Evolutionary conservation across 2,888 invertebrate genomes (phyloP).

Genomic region (Rhagium mordax): DNA sequence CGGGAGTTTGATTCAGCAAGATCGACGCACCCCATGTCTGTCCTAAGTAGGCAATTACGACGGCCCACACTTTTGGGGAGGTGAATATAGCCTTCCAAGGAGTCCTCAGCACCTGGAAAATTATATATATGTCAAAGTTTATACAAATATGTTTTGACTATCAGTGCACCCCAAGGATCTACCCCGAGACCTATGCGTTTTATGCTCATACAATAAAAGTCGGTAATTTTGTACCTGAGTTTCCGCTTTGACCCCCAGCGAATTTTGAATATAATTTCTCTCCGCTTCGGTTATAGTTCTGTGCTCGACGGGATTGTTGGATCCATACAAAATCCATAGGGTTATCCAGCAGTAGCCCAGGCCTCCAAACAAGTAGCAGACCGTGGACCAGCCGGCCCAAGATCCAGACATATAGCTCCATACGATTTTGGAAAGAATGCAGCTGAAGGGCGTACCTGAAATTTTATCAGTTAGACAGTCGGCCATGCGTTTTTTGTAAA

Average conservation of each 20-base stretch:
- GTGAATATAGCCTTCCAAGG: slow-evolving; percentile 84
- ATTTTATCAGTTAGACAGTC: slow-evolving; percentile 42
- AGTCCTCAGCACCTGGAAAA: slow-evolving; percentile 65
- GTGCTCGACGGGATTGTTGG: slow-evolving; percentile 76
- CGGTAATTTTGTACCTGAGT: neutral
- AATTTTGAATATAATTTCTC: slow-evolving; percentile 73
- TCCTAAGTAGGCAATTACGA: slow-evolving; percentile 80
- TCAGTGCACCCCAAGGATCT: neutral
- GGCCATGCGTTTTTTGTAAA: no score
- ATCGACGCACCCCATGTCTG: slow-evolving; percentile 90
- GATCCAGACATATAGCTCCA: slow-evolving; percentile 81
- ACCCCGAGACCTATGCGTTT: neutral
- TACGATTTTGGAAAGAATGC: slow-evolving; percentile 79
- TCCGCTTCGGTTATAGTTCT: slow-evolving; percentile 76
- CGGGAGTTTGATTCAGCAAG: slow-evolving; percentile 85
- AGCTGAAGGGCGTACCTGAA: slow-evolving; percentile 81
- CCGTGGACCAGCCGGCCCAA: slow-evolving; percentile 80
- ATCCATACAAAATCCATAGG: slow-evolving; percentile 75
- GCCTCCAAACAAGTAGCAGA: slow-evolving; percentile 81
- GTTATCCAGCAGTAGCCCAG: slow-evolving; percentile 75
- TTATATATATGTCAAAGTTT: neutral
- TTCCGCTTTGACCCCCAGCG: slow-evolving; percentile 33
- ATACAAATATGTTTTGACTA: neutral
- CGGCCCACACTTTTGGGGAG: slow-evolving; percentile 82
- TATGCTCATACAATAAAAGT: no score